phyloP scores from a whole-genome alignment of 2,888 invertebrate species.

The Nezara viridula region DNA sequence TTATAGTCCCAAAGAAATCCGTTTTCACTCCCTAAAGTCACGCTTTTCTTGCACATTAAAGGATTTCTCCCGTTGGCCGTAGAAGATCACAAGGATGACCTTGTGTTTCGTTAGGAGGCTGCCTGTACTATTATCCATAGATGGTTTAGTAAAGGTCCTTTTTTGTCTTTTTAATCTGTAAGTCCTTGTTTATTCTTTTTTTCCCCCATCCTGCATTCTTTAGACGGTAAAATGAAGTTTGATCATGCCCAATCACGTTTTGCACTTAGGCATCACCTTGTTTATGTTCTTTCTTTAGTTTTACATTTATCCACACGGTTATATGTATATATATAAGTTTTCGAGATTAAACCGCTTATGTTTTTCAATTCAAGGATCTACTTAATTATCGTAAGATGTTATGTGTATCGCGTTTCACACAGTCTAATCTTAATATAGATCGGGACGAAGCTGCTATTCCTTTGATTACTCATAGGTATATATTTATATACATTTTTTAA shows the following conservation, averaged over 20 bases:
- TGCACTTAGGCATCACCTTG: not conserved
- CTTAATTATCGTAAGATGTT: too few species aligned
- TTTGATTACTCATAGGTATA: too few species aligned
- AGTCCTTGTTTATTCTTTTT: not conserved
- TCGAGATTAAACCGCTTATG: too few species aligned
- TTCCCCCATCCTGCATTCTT: not conserved
- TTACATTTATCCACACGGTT: not conserved
- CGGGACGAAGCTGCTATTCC: too few species aligned
- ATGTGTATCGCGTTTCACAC: too few species aligned
- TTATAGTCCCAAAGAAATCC: not conserved
- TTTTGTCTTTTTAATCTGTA: not conserved
- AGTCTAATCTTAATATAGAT: too few species aligned
- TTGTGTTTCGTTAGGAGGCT: not conserved
- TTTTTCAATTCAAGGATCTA: too few species aligned
- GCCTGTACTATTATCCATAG: not conserved
- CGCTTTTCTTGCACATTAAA: conserved; percentile 10
- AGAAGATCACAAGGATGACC: conserved; percentile 10
- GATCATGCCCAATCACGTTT: conserved; percentile 11
- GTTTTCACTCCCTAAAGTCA: not conserved
- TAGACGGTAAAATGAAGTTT: not conserved
- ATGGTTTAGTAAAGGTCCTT: not conserved
- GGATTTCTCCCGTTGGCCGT: not conserved
- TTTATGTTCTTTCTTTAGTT: not conserved
- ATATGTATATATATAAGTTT: too few species aligned
- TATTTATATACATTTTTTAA: too few species aligned